These are phyloP conservation scores for Geopemphigus sp. DNA, from an alignment of 1,140 invertebrate species.

Conservation along the genomic window DNA sequence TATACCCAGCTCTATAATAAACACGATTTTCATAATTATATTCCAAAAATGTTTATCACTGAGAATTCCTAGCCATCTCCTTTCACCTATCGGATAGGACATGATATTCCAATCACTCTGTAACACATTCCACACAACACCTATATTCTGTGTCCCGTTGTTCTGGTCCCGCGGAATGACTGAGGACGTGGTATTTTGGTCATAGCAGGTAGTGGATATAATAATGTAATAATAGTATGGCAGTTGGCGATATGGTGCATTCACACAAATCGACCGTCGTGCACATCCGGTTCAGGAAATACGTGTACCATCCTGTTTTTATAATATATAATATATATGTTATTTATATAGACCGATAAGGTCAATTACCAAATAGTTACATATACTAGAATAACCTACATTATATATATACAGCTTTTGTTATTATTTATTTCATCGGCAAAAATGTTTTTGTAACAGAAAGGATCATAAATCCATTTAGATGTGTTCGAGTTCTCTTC, in stretches of 20 bases:
- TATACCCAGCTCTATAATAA: not conserved
- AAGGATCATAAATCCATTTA: too few species aligned
- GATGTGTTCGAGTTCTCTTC: too few species aligned
- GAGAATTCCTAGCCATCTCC: not conserved
- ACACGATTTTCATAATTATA: not conserved
- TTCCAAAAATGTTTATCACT: not conserved
- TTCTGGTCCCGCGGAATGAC: not conserved
- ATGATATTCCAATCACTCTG: not conserved
- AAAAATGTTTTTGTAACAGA: too few species aligned
- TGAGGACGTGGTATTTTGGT: not conserved
- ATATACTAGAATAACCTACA: too few species aligned
- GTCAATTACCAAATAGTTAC: too few species aligned
- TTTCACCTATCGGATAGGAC: not conserved
- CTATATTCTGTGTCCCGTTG: not conserved
- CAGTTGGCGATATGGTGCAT: not conserved
- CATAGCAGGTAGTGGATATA: too few species aligned
- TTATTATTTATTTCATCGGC: too few species aligned
- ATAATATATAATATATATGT: conserved; percentile 1
- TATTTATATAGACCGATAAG: not conserved
- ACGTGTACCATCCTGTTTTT: conserved; percentile 8
- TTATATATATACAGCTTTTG: too few species aligned
- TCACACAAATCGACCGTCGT: conserved; percentile 6
- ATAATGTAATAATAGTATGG: conserved; percentile 18
- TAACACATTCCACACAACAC: not conserved
- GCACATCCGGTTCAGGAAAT: conserved; percentile 16